Evolutionary conservation across 2,888 invertebrate species (phyloP).

Genomic region (Brachyopa scutellaris): DNA sequence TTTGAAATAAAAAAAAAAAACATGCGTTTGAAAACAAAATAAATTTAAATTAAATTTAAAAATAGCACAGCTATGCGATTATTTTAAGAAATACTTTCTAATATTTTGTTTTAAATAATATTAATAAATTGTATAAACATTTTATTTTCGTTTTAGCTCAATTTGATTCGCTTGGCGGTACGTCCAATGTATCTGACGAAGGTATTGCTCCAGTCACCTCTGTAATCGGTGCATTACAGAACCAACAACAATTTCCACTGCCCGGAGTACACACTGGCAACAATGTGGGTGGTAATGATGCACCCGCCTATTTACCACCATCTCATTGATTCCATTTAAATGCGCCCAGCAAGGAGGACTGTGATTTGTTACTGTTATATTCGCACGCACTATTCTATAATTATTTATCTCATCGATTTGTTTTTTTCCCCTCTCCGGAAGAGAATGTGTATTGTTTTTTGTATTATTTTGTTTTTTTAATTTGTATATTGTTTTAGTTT

Average conservation of each 20-base stretch:
- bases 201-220: slow-evolving; percentile 80
- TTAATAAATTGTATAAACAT: too few relatives aligned
- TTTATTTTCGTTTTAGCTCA: too few relatives aligned
- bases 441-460: slow-evolving; percentile 10
- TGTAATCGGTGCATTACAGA: slow-evolving; percentile 78
- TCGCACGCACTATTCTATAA: slow-evolving; percentile 34
- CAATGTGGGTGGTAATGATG: neutral
- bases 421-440: slow-evolving; percentile 1
- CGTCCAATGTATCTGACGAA: slow-evolving; percentile 80
- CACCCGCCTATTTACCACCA: slow-evolving; percentile 40
- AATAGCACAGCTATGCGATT: too few relatives aligned
- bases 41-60: too few relatives aligned
- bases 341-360: slow-evolving; percentile 33
- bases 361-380: slow-evolving; percentile 48
- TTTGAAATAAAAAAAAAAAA: too few relatives aligned
- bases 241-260: slow-evolving; percentile 51
- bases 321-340: slow-evolving; percentile 15
- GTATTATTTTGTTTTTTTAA: slow-evolving; percentile 18
- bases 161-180: slow-evolving; percentile 81
- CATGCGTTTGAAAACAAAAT: too few relatives aligned
- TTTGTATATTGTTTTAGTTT: slow-evolving; percentile 9
- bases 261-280: slow-evolving; percentile 11
- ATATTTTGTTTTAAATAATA: too few relatives aligned
- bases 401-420: slow-evolving; percentile 42
- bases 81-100: too few relatives aligned